A percentile compares a stretch with the other conserved stretches of the same genome.
Evolutionary conservation across 2,113 vertebrate species (phyloP).

Genomic region (Athene noctua): DNA sequence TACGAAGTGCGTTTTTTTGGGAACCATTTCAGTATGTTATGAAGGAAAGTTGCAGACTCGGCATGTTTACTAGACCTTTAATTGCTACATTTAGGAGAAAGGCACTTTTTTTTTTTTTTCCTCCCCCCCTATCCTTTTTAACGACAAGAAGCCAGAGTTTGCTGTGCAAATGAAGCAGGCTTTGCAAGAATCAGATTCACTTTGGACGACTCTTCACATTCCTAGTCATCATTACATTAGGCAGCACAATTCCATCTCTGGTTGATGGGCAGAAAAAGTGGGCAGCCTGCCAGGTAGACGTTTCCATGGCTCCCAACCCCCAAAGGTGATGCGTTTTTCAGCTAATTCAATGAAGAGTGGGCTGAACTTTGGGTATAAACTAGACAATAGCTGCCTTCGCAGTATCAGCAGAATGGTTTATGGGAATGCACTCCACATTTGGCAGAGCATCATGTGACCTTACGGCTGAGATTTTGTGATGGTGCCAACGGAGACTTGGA

Average conservation of each 20-base stretch:
- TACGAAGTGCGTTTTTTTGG: constrained; percentile 53
- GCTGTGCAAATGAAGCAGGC: constrained; percentile 82
- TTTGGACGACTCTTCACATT: constrained; percentile 87
- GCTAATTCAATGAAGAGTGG: constrained; percentile 86
- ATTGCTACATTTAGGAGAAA: constrained; percentile 73
- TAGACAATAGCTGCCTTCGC: constrained; percentile 97
- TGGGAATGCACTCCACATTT: constrained; percentile 88
- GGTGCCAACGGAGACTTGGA: constrained; percentile 84
- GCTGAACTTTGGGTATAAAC: constrained; percentile 89
- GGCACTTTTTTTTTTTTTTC: not conserved
- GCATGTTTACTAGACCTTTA: constrained; percentile 72
- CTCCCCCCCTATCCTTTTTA: not conserved
- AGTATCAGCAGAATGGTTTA: constrained; percentile 91
- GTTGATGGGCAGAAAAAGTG: constrained; percentile 83
- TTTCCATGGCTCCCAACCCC: constrained; percentile 95
- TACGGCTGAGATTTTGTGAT: constrained; percentile 86
- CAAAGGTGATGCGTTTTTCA: constrained; percentile 91
- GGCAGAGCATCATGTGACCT: constrained; percentile 90
- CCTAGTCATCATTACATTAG: constrained; percentile 86
- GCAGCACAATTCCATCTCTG: constrained; percentile 83
- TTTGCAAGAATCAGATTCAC: constrained; percentile 85
- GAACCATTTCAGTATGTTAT: constrained; percentile 55
- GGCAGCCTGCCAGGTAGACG: constrained; percentile 93
- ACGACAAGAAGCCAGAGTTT: constrained; percentile 77
- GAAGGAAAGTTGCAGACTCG: constrained; percentile 69